Evolutionary conservation across 2,113 vertebrate species (phyloP), one percentile per base, ranked within the genome.

Genomic region (Chaetorhynchus papuensis): DNA sequence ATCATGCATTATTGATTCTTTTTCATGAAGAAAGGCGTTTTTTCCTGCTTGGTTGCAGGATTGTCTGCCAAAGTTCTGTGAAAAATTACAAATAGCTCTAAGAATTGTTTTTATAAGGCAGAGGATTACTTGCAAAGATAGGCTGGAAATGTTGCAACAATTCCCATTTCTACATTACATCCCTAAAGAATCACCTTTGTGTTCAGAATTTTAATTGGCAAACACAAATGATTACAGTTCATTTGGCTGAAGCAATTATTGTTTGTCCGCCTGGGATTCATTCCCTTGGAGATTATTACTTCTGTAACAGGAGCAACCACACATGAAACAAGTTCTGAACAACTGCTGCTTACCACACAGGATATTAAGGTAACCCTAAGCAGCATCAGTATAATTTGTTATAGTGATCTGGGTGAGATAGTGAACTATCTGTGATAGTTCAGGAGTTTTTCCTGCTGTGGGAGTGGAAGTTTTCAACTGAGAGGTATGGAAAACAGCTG

Each of bases 41-140:
- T 39, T 1, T 7, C 45, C 39, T 22, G 16, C 23, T 81, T 74
- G n/a, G 45, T 63, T 94, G 20, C 23, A 1, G 71, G 31, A 18
- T 9, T 89, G 37, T 76, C 53, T 91, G 81, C 70, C 77, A 81
- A n/a, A 57, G 39, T 64, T 91, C 65, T 72, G 47, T 79, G 44
- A 81, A 91, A 92, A 92, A 90, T 70, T 83, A n/a, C 49, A 64
- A 94, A 60, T 89, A 89, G 20, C 52, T 85, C 18, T 64, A 91
- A 72, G 50, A 91, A 82, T 84, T 81, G 33, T 93, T 93, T 94
- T 63, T 33, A 44, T 59, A 81, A 87, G 52, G 49, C 69, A 70
- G 69, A 65, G 59, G 7, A 82, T 56, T 78, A 33, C 39, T 76
- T 89, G 70, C 17, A 79, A 50, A 89, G 24, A 63, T n/a, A 65